These are phyloP conservation scores for Trichosurus vulpecula DNA, from an alignment of 2,797 vertebrate species.

Conservation along the genomic window DNA sequence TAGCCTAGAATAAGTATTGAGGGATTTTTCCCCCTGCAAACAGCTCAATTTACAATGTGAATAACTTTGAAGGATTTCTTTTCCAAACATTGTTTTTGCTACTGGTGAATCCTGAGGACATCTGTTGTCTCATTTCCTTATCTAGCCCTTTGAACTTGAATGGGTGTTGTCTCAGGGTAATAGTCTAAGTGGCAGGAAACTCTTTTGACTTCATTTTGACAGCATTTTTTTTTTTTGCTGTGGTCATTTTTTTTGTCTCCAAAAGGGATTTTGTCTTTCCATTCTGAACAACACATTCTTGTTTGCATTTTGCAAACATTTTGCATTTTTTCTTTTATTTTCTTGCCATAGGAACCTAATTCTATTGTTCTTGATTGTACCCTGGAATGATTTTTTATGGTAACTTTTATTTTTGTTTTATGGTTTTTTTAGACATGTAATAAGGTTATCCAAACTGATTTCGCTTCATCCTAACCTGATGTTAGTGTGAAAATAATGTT, in stretches of 20 bases:
- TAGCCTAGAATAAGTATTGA: not conserved
- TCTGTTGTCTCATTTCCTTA: not conserved
- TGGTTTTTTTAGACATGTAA: not conserved
- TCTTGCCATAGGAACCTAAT: not conserved
- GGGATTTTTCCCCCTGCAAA: not conserved
- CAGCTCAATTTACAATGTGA: not conserved
- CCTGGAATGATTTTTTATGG: not conserved
- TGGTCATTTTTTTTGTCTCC: not conserved
- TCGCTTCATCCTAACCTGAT: no score
- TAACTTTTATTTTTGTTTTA: not conserved
- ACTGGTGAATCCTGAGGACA: not conserved
- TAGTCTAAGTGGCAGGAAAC: not conserved
- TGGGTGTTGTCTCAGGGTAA: not conserved
- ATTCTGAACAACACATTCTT: not conserved
- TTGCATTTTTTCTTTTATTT: not conserved
- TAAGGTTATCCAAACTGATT: not conserved
- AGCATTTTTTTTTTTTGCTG: not conserved
- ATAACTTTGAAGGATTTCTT: not conserved
- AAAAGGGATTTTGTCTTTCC: not conserved
- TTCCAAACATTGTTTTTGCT: not conserved
- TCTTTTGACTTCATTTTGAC: not conserved
- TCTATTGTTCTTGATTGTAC: not conserved
- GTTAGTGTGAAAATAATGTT: not conserved
- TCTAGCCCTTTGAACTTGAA: not conserved
- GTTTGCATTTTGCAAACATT: not conserved